phyloP scores from a whole-genome alignment of 2,113 vertebrate species.

The Ammospiza nelsoni region DNA sequence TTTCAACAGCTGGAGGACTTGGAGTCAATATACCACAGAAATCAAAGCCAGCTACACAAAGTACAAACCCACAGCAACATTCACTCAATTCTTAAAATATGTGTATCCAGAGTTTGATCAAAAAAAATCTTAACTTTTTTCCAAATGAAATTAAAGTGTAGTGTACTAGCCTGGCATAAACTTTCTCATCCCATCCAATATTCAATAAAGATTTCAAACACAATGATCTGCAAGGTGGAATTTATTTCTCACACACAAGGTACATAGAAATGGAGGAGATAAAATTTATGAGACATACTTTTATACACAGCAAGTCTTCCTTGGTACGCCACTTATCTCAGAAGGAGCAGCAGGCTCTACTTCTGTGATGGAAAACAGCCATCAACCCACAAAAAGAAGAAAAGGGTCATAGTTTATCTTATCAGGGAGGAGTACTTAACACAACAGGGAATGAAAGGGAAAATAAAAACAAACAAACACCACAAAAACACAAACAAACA shows the following conservation, averaged over 20 bases:
- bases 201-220: not conserved
- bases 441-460: not conserved
- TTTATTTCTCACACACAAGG: not conserved
- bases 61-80: not conserved
- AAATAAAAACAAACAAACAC: not conserved
- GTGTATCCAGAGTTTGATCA: not conserved
- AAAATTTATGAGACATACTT: not conserved
- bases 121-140: not conserved
- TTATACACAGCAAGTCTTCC: not conserved
- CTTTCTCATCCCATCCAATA: not conserved
- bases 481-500: not conserved
- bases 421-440: not conserved
- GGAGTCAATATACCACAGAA: not conserved
- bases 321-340: not conserved
- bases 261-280: not conserved
- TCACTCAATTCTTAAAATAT: not conserved
- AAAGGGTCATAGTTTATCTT: not conserved
- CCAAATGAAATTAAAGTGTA: not conserved
- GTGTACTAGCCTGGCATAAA: not conserved
- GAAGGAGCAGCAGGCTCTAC: not conserved
- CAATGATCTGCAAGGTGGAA: not conserved
- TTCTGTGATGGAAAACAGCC: not conserved
- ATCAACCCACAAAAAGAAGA: not conserved
- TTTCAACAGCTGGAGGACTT: not conserved
- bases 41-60: not conserved